These are phyloP conservation scores for Cryptotermes secundus DNA, from an alignment of 1,140 invertebrate species.

Conservation along the genomic window DNA sequence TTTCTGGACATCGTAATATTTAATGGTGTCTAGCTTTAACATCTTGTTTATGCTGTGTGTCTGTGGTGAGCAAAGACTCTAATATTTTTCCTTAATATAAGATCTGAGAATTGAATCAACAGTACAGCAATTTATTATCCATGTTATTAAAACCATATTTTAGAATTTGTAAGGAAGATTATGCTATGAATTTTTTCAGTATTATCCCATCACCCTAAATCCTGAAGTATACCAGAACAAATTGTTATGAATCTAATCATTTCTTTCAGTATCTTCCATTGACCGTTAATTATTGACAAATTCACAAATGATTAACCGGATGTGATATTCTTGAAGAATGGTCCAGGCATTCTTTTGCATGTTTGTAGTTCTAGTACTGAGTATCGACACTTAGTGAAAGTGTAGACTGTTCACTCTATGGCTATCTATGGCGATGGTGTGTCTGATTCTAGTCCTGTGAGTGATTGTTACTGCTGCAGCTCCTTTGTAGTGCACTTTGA, in stretches of 20 bases:
- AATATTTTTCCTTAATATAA: neutral
- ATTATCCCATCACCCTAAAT: neutral
- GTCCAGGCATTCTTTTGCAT: neutral
- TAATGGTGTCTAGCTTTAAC: too few species aligned
- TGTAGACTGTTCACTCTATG: neutral
- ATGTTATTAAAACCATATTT: neutral
- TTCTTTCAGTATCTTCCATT: neutral
- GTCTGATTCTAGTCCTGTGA: neutral
- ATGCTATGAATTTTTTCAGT: neutral
- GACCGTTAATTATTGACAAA: neutral
- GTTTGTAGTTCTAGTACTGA: neutral
- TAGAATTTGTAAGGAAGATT: neutral
- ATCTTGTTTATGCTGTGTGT: too few species aligned
- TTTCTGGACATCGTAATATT: too few species aligned
- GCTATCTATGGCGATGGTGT: neutral
- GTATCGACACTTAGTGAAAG: neutral
- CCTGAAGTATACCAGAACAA: neutral
- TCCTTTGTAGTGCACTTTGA: neutral
- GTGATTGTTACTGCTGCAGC: neutral
- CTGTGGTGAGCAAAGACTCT: neutral
- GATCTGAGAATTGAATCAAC: neutral
- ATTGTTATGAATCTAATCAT: neutral
- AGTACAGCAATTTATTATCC: neutral
- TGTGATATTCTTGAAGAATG: neutral
- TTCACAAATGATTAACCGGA: neutral